These are phyloP conservation scores for Brachionus rubens DNA, from an alignment of 1,140 invertebrate genomes.

Conservation along the genomic window DNA sequence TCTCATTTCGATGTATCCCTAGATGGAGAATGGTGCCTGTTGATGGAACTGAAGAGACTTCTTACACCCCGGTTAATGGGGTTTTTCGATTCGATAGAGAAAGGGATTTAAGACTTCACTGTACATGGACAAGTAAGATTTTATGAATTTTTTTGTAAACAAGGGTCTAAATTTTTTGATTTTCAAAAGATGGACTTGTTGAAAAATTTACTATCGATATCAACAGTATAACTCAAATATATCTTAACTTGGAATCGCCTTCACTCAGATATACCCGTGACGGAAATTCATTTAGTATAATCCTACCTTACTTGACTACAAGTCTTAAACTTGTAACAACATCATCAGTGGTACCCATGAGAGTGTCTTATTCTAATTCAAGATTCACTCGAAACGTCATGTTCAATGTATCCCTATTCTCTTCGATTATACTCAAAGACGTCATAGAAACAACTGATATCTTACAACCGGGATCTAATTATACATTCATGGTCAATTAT, in stretches of 20 bases:
- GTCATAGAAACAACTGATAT: not conserved
- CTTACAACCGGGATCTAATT: not conserved
- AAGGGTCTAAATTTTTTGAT: not conserved
- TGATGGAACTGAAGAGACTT: slow-evolving; percentile 30
- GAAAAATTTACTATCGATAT: slow-evolving; percentile 16
- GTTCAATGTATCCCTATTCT: not conserved
- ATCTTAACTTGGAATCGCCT: not conserved
- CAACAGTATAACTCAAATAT: not conserved
- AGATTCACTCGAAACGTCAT: not conserved
- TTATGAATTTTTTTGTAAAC: not conserved
- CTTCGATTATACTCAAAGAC: not conserved
- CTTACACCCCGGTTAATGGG: not conserved
- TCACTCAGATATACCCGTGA: not conserved
- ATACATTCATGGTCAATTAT: slow-evolving; percentile 21
- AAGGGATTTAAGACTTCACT: slow-evolving; percentile 28
- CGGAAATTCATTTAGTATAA: not conserved
- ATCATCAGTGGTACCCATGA: not conserved
- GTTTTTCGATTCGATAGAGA: slow-evolving; percentile 2
- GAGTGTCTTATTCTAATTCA: not conserved
- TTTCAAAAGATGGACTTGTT: not conserved
- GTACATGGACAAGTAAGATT: slow-evolving; percentile 4
- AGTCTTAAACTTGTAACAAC: not conserved
- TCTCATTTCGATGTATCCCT: not conserved
- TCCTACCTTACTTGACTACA: not conserved
- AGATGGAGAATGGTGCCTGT: not conserved